Percentiles rank a stretch among this genome's conserved stretches.
Evolutionary conservation across 2,113 vertebrate genomes (phyloP).

Genomic region (Prionailurus viverrinus): DNA sequence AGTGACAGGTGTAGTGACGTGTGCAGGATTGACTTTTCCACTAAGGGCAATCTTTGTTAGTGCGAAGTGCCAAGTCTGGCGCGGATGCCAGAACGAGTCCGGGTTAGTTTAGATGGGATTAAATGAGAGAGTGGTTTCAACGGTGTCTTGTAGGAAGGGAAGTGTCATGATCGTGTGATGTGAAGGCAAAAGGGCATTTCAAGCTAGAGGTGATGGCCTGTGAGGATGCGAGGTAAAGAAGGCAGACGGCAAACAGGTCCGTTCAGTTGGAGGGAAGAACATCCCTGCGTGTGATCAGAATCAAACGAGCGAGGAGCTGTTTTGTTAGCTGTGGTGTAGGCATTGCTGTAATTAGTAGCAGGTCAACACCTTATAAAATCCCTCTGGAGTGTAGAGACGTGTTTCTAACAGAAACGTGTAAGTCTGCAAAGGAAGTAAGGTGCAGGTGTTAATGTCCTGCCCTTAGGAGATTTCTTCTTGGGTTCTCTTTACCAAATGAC

Average conservation of each 20-base stretch:
- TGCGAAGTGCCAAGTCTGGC: not conserved
- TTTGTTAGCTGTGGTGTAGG: not conserved
- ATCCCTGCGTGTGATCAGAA: not conserved
- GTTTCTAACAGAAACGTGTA: slow-evolving; percentile 81
- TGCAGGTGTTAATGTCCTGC: not conserved
- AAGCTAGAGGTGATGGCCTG: not conserved
- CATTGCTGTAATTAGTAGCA: slow-evolving; percentile 34
- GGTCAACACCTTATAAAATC: slow-evolving; percentile 74
- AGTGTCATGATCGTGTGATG: not conserved
- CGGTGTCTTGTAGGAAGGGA: not conserved
- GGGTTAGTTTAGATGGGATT: not conserved
- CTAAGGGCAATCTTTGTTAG: not conserved
- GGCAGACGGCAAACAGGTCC: not conserved
- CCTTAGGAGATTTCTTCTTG: slow-evolving; percentile 44
- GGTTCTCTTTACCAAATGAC: slow-evolving; percentile 58
- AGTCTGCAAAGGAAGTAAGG: slow-evolving; percentile 81
- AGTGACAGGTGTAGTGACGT: not conserved
- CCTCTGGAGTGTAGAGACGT: slow-evolving; percentile 80
- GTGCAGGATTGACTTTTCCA: not conserved
- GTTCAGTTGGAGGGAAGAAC: not conserved
- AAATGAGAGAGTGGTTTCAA: not conserved
- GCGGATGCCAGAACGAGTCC: not conserved
- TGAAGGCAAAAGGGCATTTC: not conserved
- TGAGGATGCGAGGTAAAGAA: not conserved
- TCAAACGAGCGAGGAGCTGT: not conserved